Evolutionary conservation across 2,888 invertebrate species (phyloP).

Genomic region (Koerneria pararmatus): DNA sequence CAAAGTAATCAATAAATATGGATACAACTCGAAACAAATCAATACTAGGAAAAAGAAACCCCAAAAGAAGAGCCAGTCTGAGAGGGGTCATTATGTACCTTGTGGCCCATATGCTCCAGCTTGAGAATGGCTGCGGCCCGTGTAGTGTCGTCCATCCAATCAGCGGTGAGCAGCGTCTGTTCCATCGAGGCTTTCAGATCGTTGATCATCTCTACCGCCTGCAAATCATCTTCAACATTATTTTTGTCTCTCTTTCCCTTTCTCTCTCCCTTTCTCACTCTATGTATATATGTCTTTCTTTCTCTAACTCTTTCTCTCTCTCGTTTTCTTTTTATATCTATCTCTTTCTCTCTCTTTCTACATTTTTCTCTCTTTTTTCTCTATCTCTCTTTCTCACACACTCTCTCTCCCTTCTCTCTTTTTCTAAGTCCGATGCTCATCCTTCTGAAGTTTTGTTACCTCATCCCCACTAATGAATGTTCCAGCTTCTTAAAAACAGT

Average conservation of each 20-base stretch:
- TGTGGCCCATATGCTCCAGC: slow-evolving; percentile 44
- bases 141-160: slow-evolving; percentile 55
- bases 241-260: slow-evolving; percentile 3
- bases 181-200: slow-evolving; percentile 44
- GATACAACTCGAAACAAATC: no score
- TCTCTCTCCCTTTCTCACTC: slow-evolving; percentile 8
- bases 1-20: no score
- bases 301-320: background rate
- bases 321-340: background rate
- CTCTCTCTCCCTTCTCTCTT: slow-evolving; percentile 3
- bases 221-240: background rate
- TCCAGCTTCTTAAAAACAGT: no score
- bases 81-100: no score
- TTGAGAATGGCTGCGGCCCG: slow-evolving; percentile 43
- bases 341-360: slow-evolving; percentile 10
- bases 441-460: no score
- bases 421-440: no score
- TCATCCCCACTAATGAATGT: no score
- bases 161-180: slow-evolving; percentile 41
- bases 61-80: no score
- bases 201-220: slow-evolving; percentile 41
- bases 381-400: slow-evolving; percentile 16
- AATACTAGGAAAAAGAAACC: no score
- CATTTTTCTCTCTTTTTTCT: background rate
- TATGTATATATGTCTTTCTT: no score